Conservation (phyloP, 2,888 invertebrate genomes). For the Xylophagus ater region DNA sequence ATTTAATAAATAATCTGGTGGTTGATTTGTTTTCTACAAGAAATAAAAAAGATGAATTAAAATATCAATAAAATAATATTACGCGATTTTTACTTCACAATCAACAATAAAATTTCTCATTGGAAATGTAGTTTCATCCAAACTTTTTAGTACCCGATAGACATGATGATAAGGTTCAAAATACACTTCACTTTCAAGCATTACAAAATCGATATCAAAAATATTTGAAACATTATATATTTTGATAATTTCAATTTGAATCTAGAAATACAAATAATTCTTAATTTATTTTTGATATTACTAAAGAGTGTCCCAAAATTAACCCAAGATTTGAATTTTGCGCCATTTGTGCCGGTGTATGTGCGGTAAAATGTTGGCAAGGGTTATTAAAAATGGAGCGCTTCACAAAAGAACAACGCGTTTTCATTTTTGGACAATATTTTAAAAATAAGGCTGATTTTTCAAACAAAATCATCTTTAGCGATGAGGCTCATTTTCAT, state of each 20-base stretch:
- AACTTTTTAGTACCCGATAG: constrained; percentile 52
- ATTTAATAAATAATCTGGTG: constrained; percentile 35
- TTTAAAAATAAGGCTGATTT: too few relatives aligned
- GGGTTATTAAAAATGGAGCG: too few relatives aligned
- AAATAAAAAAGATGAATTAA: constrained; percentile 4
- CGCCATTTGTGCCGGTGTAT: too few relatives aligned
- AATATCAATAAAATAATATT: background rate
- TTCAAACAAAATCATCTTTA: too few relatives aligned
- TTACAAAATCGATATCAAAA: constrained; percentile 41
- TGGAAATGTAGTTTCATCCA: constrained; percentile 48
- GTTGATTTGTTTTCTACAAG: constrained; percentile 16
- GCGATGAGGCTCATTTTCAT: too few relatives aligned
- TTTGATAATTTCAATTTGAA: constrained; percentile 31
- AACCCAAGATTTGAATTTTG: too few relatives aligned
- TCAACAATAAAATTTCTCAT: constrained; percentile 57
- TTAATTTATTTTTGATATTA: too few relatives aligned
- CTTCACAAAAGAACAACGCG: too few relatives aligned
- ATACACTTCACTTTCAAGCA: constrained; percentile 69
- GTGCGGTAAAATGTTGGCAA: too few relatives aligned
- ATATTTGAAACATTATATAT: constrained; percentile 31
- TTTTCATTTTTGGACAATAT: too few relatives aligned
- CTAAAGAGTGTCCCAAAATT: too few relatives aligned
- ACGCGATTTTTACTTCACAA: constrained; percentile 37
- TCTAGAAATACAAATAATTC: constrained; percentile 19
- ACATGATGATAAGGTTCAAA: constrained; percentile 75